Conservation (phyloP, 2,888 invertebrate genomes). For the Brenthis daphne region DNA sequence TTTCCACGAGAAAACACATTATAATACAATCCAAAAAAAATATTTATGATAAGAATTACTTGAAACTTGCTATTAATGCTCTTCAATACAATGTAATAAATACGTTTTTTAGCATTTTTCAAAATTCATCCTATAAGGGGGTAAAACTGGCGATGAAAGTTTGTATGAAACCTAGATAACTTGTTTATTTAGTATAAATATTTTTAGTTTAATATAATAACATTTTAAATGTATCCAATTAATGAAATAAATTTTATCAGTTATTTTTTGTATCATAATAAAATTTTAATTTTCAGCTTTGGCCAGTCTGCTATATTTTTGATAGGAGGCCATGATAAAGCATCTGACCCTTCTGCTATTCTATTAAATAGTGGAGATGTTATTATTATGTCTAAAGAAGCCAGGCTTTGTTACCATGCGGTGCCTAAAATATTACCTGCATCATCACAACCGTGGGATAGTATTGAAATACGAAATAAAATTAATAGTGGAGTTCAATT, state of each 20-base stretch:
- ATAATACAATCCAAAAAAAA: too few species aligned
- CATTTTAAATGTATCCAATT: background rate
- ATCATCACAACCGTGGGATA: conserved; percentile 73
- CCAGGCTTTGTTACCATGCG: conserved; percentile 95
- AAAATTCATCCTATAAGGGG: too few species aligned
- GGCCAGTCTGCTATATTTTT: conserved; percentile 97
- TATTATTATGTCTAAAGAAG: conserved; percentile 92
- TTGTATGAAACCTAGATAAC: too few species aligned
- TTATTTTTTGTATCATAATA: conserved; percentile 1
- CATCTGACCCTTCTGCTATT: conserved; percentile 86
- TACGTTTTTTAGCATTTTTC: too few species aligned
- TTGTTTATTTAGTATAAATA: too few species aligned
- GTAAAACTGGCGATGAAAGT: too few species aligned
- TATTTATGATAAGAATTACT: too few species aligned
- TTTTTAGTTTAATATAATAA: background rate
- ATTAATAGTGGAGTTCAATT: conserved; percentile 40
- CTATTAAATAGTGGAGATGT: conserved; percentile 94
- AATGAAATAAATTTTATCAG: too few species aligned
- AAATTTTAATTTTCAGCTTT: conserved; percentile 85
- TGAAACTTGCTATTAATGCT: too few species aligned
- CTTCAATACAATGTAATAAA: too few species aligned
- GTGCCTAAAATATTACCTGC: conserved; percentile 91
- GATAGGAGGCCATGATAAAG: conserved; percentile 90
- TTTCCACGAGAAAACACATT: too few species aligned
- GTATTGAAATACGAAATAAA: conserved; percentile 37